phyloP scores from a whole-genome alignment of 2,888 invertebrate genomes.

The Lasius fuliginosus region DNA sequence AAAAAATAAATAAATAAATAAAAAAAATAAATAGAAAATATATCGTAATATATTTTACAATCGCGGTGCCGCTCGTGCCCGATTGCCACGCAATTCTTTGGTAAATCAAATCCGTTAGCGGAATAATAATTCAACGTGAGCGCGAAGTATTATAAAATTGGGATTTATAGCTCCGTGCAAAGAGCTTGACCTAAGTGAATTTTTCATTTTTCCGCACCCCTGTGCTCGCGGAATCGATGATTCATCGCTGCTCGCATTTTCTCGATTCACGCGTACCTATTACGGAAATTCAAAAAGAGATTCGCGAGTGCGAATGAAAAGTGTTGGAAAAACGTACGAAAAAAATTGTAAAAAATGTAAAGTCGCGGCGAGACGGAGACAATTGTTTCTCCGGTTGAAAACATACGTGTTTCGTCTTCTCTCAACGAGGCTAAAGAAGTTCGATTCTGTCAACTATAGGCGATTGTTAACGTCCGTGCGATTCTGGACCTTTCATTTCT shows the following conservation, averaged over 20 bases:
- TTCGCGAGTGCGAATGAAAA: background rate
- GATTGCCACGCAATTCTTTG: background rate
- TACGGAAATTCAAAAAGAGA: background rate
- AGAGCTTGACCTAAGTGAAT: constrained; percentile 39
- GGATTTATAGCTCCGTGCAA: background rate
- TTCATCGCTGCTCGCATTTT: background rate
- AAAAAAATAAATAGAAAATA: background rate
- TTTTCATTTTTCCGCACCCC: constrained; percentile 25
- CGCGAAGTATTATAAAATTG: constrained; percentile 16
- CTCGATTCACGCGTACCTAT: background rate
- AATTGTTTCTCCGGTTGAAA: background rate
- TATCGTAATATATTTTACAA: constrained; percentile 17
- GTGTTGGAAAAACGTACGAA: background rate
- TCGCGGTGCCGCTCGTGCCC: background rate
- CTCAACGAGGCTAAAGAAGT: background rate
- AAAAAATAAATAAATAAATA: background rate
- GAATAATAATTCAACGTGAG: constrained; percentile 29
- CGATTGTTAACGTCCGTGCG: constrained; percentile 20
- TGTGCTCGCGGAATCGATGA: constrained; percentile 3
- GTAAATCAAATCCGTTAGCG: constrained; percentile 11
- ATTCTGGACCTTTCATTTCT: constrained; percentile 9
- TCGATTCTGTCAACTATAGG: background rate
- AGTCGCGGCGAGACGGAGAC: background rate
- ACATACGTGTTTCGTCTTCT: background rate
- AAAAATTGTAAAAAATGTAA: background rate